phyloP scores from a whole-genome alignment of 2,888 invertebrate species.

The Laothoe populi region DNA sequence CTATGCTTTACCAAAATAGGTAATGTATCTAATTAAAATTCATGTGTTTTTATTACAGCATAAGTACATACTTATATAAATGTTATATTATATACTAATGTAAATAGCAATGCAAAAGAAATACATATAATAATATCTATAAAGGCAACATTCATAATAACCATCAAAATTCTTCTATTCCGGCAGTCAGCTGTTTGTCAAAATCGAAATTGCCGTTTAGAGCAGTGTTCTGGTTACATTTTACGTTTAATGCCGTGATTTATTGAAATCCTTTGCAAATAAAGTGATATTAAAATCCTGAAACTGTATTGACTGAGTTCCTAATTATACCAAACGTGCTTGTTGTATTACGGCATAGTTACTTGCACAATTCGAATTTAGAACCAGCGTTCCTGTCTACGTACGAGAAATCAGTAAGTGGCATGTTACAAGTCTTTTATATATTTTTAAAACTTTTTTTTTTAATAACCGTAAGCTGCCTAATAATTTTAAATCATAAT shows the following conservation, averaged over 20 bases:
- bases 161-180: conserved; percentile 16
- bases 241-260: conserved; percentile 14
- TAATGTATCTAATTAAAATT: too few species aligned
- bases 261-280: conserved; percentile 14
- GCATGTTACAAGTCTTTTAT: background rate
- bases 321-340: background rate
- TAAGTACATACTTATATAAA: too few species aligned
- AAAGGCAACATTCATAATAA: background rate
- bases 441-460: conserved; percentile 4
- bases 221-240: background rate
- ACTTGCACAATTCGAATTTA: conserved; percentile 19
- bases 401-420: conserved; percentile 30
- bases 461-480: too few species aligned
- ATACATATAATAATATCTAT: background rate
- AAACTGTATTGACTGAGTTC: background rate
- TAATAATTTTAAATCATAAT: too few species aligned
- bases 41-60: too few species aligned
- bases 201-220: conserved; percentile 24
- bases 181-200: conserved; percentile 31
- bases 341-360: background rate
- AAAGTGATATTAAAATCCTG: conserved; percentile 15
- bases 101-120: too few species aligned
- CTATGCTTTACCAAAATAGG: too few species aligned
- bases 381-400: conserved; percentile 9
- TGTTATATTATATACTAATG: too few species aligned